Evolutionary conservation across 2,797 vertebrate species (phyloP).

Genomic region (Sebastes trivittatus): DNA sequence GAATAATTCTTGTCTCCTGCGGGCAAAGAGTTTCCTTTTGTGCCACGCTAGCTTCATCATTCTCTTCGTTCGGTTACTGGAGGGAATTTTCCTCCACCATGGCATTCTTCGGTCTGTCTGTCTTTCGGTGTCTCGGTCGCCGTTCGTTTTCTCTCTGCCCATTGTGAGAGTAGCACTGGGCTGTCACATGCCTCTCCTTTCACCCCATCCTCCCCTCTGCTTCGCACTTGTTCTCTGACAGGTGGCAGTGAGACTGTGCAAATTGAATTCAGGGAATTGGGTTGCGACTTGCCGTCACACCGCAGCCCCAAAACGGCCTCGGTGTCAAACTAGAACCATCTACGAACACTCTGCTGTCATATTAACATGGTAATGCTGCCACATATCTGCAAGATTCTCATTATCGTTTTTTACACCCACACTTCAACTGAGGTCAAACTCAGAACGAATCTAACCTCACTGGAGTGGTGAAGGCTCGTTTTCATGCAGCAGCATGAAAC

Average conservation of each 20-base stretch:
- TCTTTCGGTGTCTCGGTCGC: constrained; percentile 6
- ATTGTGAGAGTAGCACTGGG: constrained; percentile 67
- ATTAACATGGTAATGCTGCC: constrained; percentile 45
- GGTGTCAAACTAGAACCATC: constrained; percentile 32
- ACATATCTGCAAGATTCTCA: constrained; percentile 30
- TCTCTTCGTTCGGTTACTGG: constrained; percentile 16
- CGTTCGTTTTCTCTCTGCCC: constrained; percentile 52
- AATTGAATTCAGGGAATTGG: constrained; percentile 69
- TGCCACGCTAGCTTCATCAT: constrained; percentile 36
- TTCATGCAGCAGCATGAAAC: constrained; percentile 3
- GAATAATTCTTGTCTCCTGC: constrained; percentile 58
- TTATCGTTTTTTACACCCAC: constrained; percentile 35
- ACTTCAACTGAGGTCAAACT: constrained; percentile 31
- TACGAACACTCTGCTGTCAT: constrained; percentile 21
- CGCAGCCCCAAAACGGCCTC: constrained; percentile 27
- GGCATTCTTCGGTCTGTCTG: constrained; percentile 7
- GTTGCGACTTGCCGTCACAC: constrained; percentile 39
- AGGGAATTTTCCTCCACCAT: constrained; percentile 32
- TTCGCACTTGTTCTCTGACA: constrained; percentile 59
- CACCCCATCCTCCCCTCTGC: constrained; percentile 39
- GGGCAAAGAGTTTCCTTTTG: constrained; percentile 43
- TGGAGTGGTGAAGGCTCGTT: constrained; percentile 10
- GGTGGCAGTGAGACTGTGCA: constrained; percentile 59
- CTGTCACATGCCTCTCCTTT: constrained; percentile 66
- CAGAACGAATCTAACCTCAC: background rate